These are phyloP conservation scores for Zaprionus davidi DNA, from an alignment of 1,140 invertebrate genomes.

Conservation along the genomic window DNA sequence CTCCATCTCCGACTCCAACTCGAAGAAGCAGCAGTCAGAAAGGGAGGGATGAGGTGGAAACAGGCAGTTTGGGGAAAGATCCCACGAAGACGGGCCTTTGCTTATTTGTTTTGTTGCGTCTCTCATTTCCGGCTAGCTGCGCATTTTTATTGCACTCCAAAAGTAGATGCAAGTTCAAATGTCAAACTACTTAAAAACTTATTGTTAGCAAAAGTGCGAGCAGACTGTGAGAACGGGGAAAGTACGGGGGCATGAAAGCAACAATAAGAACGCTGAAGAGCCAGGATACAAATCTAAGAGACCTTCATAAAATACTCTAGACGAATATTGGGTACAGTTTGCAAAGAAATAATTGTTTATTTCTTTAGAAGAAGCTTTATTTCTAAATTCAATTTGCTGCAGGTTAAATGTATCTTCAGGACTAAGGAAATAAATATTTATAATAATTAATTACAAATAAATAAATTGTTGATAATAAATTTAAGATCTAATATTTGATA, in stretches of 20 bases:
- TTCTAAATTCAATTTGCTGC: no score
- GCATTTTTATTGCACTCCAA: slow-evolving; percentile 79
- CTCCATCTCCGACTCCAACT: neutral
- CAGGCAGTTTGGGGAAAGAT: neutral
- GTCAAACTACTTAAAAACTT: slow-evolving; percentile 83
- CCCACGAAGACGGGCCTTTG: slow-evolving; percentile 28
- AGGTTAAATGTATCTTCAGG: no score
- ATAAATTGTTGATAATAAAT: no score
- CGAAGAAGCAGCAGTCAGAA: neutral
- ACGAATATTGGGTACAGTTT: neutral
- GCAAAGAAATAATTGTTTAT: neutral
- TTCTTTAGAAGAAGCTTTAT: no score
- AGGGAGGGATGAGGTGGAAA: neutral
- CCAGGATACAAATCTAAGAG: neutral
- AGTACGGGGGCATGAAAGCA: neutral
- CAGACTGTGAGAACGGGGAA: slow-evolving; percentile 9
- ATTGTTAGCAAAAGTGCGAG: slow-evolving; percentile 76
- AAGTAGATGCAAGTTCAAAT: slow-evolving; percentile 79
- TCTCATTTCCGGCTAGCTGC: slow-evolving; percentile 78
- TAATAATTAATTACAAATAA: no score
- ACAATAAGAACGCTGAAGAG: slow-evolving; percentile 2
- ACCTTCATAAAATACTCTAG: neutral
- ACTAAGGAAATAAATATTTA: no score
- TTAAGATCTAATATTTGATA: no score
- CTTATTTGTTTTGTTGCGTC: slow-evolving; percentile 79